Percentiles rank a stretch among this genome's conserved stretches.
These are phyloP conservation scores for Leptoclinus maculatus DNA, from an alignment of 2,797 vertebrate genomes.

Conservation along the genomic window DNA sequence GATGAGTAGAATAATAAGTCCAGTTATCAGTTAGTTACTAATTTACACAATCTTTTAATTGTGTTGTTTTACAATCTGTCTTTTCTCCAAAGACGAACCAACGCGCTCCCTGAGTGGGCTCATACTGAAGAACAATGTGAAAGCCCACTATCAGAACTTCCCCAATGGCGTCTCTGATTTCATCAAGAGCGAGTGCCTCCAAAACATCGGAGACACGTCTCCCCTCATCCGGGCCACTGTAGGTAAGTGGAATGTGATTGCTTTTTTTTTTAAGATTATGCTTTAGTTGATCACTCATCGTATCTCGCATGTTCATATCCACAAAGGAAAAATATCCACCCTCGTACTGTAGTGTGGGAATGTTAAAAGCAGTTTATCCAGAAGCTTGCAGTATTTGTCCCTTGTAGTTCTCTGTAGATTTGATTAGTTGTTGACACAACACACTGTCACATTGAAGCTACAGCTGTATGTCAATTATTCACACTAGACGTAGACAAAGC, in stretches of 20 bases:
- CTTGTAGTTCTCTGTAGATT: background rate
- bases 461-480: background rate
- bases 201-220: slow-evolving; percentile 96
- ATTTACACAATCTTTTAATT: background rate
- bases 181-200: slow-evolving; percentile 97
- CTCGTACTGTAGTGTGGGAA: background rate
- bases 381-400: background rate
- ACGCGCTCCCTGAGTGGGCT: slow-evolving; percentile 97
- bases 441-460: background rate
- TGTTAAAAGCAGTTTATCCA: background rate
- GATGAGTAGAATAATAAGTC: background rate
- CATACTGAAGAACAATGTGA: slow-evolving; percentile 99
- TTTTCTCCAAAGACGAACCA: slow-evolving; percentile 89
- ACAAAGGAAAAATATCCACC: background rate
- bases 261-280: background rate
- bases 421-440: background rate
- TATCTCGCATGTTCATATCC: background rate
- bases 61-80: background rate
- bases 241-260: slow-evolving; percentile 84
- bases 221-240: slow-evolving; percentile 97
- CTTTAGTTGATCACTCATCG: background rate
- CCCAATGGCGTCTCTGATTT: slow-evolving; percentile 96
- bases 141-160: slow-evolving; percentile 98
- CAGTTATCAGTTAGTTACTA: background rate
- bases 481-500: background rate